phyloP scores from a whole-genome alignment of 2,888 invertebrate species.

The Pristionchus japonicus region DNA sequence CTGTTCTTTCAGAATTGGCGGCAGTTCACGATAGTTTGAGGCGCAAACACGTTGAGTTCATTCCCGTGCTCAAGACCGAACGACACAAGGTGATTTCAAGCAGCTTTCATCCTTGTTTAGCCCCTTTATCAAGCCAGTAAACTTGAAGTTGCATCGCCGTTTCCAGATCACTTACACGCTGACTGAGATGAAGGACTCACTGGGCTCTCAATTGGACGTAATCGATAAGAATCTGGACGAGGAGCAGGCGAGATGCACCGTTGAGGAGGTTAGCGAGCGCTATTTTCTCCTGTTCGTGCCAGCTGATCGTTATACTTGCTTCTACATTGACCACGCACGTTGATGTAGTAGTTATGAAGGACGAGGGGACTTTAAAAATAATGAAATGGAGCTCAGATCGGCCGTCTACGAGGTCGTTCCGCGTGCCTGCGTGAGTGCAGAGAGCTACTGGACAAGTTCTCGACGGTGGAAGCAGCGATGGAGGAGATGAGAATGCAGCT shows the following conservation, averaged over 20 bases:
- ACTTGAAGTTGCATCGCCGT: background rate
- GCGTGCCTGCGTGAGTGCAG: slow-evolving; percentile 18
- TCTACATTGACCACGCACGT: too few relatives aligned
- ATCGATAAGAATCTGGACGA: slow-evolving; percentile 33
- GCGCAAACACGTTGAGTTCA: background rate
- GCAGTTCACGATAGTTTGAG: slow-evolving; percentile 26
- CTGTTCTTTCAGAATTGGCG: slow-evolving; percentile 5
- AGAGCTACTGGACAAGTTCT: slow-evolving; percentile 33
- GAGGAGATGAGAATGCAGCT: background rate
- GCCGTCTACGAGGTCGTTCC: background rate
- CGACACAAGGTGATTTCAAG: background rate
- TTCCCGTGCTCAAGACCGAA: slow-evolving; percentile 35
- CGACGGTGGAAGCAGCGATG: slow-evolving; percentile 21
- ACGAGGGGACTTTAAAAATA: too few relatives aligned
- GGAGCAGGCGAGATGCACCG: background rate
- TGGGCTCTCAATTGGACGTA: slow-evolving; percentile 33
- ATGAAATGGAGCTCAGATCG: too few relatives aligned
- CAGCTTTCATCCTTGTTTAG: background rate
- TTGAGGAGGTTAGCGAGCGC: slow-evolving; percentile 20
- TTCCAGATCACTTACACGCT: slow-evolving; percentile 6
- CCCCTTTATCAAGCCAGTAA: too few relatives aligned
- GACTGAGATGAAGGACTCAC: slow-evolving; percentile 33
- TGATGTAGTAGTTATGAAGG: too few relatives aligned
- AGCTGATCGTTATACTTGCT: too few relatives aligned
- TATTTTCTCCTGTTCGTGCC: too few relatives aligned